phyloP scores from a whole-genome alignment of 2,888 invertebrate species.

The Drosophila anomelani region DNA sequence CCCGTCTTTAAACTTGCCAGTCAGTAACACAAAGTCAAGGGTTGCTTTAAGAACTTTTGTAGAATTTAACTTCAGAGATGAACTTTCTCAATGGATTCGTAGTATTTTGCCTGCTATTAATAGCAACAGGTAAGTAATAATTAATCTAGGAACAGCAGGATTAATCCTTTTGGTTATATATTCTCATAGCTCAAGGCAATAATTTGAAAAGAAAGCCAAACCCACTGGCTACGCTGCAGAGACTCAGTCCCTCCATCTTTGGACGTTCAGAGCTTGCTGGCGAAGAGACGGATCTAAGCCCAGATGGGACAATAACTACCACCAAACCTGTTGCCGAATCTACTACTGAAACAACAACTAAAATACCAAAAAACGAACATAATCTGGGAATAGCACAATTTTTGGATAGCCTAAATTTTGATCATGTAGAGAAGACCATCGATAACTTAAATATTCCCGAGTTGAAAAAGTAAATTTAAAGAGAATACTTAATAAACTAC shows the following conservation, averaged over 20 bases:
- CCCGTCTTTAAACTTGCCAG: background rate
- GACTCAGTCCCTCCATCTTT: constrained; percentile 1
- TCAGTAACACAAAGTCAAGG: background rate
- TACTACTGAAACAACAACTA: background rate
- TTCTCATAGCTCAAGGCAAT: background rate
- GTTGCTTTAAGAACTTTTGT: background rate
- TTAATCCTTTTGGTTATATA: background rate
- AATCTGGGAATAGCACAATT: background rate
- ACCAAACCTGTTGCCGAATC: background rate
- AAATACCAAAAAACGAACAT: background rate
- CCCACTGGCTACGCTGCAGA: background rate
- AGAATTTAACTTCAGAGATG: background rate
- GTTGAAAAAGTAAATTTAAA: background rate
- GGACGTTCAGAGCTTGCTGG: constrained; percentile 1
- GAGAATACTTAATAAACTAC: no score
- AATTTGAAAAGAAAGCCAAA: background rate
- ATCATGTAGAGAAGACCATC: background rate
- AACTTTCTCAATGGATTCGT: background rate
- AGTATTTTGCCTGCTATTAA: background rate
- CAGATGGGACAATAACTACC: background rate
- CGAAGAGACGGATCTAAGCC: background rate
- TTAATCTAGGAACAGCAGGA: no score
- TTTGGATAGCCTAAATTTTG: background rate
- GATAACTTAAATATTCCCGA: background rate
- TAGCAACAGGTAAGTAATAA: background rate